These are phyloP conservation scores for Neodiprion lecontei DNA, from an alignment of 1,140 invertebrate species.

Conservation along the genomic window DNA sequence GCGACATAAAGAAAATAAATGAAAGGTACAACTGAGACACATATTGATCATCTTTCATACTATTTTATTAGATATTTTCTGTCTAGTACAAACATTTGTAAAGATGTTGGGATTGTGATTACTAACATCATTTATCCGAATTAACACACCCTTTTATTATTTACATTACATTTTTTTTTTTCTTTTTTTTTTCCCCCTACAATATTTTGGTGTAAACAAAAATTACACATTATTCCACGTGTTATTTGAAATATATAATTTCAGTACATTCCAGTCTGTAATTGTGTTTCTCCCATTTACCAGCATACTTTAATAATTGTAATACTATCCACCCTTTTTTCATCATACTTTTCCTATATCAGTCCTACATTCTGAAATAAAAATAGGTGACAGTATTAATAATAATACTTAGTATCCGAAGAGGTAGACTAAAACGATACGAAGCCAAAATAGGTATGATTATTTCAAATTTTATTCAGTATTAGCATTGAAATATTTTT, in stretches of 20 bases:
- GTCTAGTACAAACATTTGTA: not conserved
- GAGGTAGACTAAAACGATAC: no score
- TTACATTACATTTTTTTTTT: not conserved
- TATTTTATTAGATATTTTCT: slow-evolving; percentile 1
- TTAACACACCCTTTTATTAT: not conserved
- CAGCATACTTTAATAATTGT: not conserved
- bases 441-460: no score
- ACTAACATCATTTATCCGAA: not conserved
- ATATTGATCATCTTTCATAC: not conserved
- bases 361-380: no score
- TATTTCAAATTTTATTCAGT: no score
- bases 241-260: not conserved
- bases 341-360: not conserved
- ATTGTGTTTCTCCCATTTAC: not conserved
- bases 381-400: no score
- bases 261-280: not conserved
- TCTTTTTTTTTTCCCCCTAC: not conserved
- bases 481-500: no score
- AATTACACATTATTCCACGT: not conserved
- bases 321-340: not conserved
- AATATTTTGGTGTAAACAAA: not conserved
- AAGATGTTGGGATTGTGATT: not conserved
- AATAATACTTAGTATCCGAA: no score
- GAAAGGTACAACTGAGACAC: no score
- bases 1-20: no score